A percentile compares a stretch with the other conserved stretches of the same genome.
Conservation (phyloP, 2,113 vertebrate species). For the Silurus meridionalis region DNA sequence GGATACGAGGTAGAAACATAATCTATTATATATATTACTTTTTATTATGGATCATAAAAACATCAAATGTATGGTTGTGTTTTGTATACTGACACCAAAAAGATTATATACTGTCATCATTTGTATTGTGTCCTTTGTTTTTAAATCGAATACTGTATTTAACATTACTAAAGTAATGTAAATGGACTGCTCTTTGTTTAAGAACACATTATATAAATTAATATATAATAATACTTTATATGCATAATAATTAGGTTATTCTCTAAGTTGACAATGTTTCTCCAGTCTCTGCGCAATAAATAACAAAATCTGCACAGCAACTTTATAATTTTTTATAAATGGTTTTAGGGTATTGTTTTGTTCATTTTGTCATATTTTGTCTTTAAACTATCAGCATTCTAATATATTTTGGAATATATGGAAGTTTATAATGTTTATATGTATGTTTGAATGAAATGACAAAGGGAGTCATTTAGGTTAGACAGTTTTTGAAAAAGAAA, state of each 20-base stretch:
- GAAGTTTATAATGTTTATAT: neutral
- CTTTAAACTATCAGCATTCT: neutral
- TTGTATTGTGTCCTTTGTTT: neutral
- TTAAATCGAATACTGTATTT: neutral
- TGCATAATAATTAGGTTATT: neutral
- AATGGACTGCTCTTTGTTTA: neutral
- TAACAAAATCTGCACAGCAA: neutral
- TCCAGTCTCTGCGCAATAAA: conserved; percentile 1
- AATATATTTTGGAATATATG: neutral
- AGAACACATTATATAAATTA: neutral
- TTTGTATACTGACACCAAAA: neutral
- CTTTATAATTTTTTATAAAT: neutral
- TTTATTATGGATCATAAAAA: no score
- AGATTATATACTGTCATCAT: no score
- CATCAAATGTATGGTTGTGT: no score
- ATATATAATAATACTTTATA: no score
- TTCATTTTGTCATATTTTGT: neutral
- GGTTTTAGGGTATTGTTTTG: neutral
- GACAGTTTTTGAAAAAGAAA: neutral
- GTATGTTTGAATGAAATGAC: neutral
- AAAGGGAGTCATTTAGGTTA: neutral
- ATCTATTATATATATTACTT: neutral
- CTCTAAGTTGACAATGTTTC: neutral
- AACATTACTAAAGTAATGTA: neutral
- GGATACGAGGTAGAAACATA: conserved; percentile 50